Percentiles rank a stretch among this genome's conserved stretches.
These are phyloP conservation scores for Atopsyche davidsoni DNA, from an alignment of 1,140 invertebrate species.

Conservation along the genomic window DNA sequence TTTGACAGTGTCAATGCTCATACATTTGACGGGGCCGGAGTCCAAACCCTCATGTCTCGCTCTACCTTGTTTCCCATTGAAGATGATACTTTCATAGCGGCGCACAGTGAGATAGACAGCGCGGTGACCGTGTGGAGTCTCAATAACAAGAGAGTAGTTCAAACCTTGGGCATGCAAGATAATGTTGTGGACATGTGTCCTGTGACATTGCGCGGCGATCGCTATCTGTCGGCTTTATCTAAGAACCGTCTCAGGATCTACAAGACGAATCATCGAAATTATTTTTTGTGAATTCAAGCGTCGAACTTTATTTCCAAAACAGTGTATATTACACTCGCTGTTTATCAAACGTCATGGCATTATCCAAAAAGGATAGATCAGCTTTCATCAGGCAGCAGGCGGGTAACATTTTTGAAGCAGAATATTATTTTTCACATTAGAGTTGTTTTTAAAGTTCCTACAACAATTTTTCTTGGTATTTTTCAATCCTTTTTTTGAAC, in stretches of 20 bases:
- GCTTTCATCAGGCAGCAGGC: too few species aligned
- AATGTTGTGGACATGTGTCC: constrained; percentile 61
- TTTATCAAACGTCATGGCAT: too few species aligned
- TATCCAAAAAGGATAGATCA: too few species aligned
- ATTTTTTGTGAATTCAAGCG: too few species aligned
- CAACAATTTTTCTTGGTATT: too few species aligned
- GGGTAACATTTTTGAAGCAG: too few species aligned
- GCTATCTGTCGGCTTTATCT: constrained; percentile 55
- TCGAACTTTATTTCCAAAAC: too few species aligned
- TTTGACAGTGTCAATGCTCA: constrained; percentile 46
- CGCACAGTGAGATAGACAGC: constrained; percentile 59
- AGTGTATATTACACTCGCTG: too few species aligned
- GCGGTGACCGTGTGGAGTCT: constrained; percentile 62
- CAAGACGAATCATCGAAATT: too few species aligned
- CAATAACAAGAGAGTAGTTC: constrained; percentile 50
- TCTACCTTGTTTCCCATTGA: constrained; percentile 52
- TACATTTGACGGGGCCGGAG: constrained; percentile 55
- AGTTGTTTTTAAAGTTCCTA: too few species aligned
- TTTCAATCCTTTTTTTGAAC: too few species aligned
- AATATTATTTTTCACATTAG: too few species aligned
- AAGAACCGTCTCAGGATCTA: constrained; percentile 59
- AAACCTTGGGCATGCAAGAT: constrained; percentile 53
- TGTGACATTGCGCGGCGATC: constrained; percentile 47
- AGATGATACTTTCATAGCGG: constrained; percentile 56
- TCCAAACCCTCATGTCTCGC: constrained; percentile 57